Conservation (phyloP, 2,797 vertebrate species). For the Euthynnus affinis region DNA sequence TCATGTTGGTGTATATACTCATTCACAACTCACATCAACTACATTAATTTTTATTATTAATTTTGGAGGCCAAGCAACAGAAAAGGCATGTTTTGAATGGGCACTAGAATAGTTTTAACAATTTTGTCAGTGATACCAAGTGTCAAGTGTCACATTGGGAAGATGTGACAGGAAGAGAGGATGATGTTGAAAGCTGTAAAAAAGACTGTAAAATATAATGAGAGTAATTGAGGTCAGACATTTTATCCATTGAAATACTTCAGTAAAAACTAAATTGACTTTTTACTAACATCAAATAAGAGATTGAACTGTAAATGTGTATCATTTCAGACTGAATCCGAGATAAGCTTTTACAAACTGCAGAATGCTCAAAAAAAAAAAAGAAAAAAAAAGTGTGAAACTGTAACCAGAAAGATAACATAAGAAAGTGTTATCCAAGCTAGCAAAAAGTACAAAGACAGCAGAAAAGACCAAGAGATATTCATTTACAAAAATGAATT, state of each 20-base stretch:
- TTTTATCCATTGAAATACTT: constrained; percentile 22
- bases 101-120: too few relatives aligned
- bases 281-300: constrained; percentile 41
- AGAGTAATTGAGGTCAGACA: constrained; percentile 49
- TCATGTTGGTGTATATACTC: too few relatives aligned
- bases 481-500: constrained; percentile 30
- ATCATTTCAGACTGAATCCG: constrained; percentile 1
- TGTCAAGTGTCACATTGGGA: constrained; percentile 27
- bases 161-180: constrained; percentile 32
- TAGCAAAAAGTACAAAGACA: constrained; percentile 17
- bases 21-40: too few relatives aligned
- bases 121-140: too few relatives aligned
- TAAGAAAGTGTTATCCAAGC: constrained; percentile 21
- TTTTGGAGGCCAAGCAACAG: too few relatives aligned
- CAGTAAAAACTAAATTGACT: constrained; percentile 30
- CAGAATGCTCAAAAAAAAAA: too few relatives aligned
- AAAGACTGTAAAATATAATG: constrained; percentile 37
- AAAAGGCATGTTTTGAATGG: too few relatives aligned
- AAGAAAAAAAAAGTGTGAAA: constrained; percentile 16
- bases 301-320: constrained; percentile 25
- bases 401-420: not conserved
- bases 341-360: constrained; percentile 55
- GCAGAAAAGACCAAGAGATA: constrained; percentile 17
- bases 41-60: too few relatives aligned
- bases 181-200: constrained; percentile 26